A percentile compares a stretch with the other conserved stretches of the same genome.
Conservation (phyloP, 2,888 invertebrate species). For the Apocheima hispidaria region DNA sequence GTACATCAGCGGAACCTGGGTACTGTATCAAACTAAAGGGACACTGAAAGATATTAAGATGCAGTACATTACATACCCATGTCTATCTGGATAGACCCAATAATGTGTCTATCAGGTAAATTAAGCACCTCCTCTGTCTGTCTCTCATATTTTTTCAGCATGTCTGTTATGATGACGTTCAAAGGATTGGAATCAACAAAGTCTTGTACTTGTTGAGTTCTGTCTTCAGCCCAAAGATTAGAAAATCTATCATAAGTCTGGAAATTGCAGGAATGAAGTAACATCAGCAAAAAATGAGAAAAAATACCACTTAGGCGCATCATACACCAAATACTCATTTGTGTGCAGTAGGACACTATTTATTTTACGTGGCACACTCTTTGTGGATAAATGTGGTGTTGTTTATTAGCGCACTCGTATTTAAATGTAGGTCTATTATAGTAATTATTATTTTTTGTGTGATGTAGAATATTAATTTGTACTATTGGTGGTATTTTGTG, state of each 20-base stretch:
- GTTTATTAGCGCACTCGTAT: too few relatives aligned
- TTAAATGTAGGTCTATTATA: too few relatives aligned
- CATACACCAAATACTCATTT: too few relatives aligned
- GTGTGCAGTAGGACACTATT: too few relatives aligned
- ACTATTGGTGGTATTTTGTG: too few relatives aligned
- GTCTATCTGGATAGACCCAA: conserved; percentile 92
- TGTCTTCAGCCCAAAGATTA: conserved; percentile 91
- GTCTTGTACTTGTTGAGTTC: conserved; percentile 88
- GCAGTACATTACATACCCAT: conserved; percentile 85
- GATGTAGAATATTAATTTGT: too few relatives aligned
- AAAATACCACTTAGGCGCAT: not conserved
- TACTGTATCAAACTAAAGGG: too few relatives aligned
- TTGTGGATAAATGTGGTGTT: too few relatives aligned
- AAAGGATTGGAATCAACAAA: conserved; percentile 91
- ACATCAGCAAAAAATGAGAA: not conserved
- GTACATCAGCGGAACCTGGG: too few relatives aligned
- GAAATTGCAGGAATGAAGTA: conserved; percentile 26
- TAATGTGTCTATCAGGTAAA: conserved; percentile 87
- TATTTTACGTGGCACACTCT: too few relatives aligned
- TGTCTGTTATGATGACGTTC: conserved; percentile 91
- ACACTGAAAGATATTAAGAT: too few relatives aligned
- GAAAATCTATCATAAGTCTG: conserved; percentile 83
- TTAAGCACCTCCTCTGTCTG: conserved; percentile 88
- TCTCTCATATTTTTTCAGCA: conserved; percentile 89
- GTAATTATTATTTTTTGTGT: too few relatives aligned